phyloP scores from a whole-genome alignment of 30 jellyfish, hydroid and myxozoan species.

The Aurelia aurita region DNA sequence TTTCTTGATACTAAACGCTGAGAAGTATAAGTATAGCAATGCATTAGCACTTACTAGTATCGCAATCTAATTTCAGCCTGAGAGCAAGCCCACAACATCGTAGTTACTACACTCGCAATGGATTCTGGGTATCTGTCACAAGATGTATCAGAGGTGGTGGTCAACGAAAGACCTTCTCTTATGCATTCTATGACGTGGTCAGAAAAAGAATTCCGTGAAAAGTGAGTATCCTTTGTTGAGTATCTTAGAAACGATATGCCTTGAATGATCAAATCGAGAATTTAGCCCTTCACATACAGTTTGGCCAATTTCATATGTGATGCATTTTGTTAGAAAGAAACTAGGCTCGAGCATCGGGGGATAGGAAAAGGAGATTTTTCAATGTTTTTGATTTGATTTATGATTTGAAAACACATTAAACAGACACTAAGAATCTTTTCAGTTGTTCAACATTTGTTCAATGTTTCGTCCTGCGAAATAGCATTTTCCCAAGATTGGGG shows the following conservation, averaged over 20 bases:
- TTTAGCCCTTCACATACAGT: background rate
- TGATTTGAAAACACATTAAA: too few relatives aligned
- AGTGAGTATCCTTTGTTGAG: constrained; percentile 11
- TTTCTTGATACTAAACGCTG: too few relatives aligned
- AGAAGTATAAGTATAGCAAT: too few relatives aligned
- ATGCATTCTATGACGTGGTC: constrained; percentile 58
- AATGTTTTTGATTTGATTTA: too few relatives aligned
- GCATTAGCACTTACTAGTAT: too few relatives aligned
- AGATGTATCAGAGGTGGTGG: background rate
- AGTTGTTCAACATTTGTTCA: too few relatives aligned
- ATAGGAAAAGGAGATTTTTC: too few relatives aligned
- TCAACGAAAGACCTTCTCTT: constrained; percentile 8
- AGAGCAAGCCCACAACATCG: too few relatives aligned
- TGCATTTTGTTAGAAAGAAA: background rate
- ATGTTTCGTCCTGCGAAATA: background rate
- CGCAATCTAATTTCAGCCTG: too few relatives aligned
- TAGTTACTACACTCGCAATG: background rate
- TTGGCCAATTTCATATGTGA: background rate
- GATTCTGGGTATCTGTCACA: constrained; percentile 25
- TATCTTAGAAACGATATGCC: background rate
- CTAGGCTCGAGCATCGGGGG: too few relatives aligned
- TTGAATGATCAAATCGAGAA: too few relatives aligned
- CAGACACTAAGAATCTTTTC: too few relatives aligned
- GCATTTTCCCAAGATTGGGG: background rate
- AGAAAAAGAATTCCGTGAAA: constrained; percentile 43